Evolutionary conservation across 2,888 invertebrate genomes (phyloP), one percentile per base, ranked within the genome.

Genomic region (Tipula lateralis): DNA sequence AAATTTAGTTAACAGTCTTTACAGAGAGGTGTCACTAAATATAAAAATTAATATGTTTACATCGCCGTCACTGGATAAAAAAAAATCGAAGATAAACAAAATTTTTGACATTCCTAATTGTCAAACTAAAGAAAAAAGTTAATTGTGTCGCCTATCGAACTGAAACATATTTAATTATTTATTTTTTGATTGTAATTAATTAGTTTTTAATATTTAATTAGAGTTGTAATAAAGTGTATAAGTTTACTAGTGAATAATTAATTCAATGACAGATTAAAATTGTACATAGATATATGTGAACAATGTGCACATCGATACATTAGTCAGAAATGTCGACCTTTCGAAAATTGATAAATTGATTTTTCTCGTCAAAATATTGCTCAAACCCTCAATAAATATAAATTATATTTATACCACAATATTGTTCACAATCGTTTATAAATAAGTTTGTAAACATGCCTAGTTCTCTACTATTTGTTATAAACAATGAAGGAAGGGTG

Each of bases 401-500:
- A 39, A 39, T 39, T 39, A 39, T 9, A n/a, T n/a, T n/a, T n/a
- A n/a, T n/a, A n/a, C n/a, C n/a, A n/a, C n/a, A n/a, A n/a, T n/a
- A 39, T 39, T 5, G 32, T n/a, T 32, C 7, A 32, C 32, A 32
- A 5, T 32, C 3, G 7, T 3, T 32, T 5, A 32, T 32, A 32
- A 32, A 32, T 32, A 44, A n/a, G 16, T 44, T 44, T n/a, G 3
- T n/a, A 24, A 24, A 7, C 24, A 95, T 95, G 93, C 93, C 93
- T 86, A 95, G 94, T 88, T 93, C 94, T 66, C 91, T 95, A 87
- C 91, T 97, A 85, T 96, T 96, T 91, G 95, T 95, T 24, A 94
- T 96, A 86, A 96, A 96, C 89, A 96, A 95, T 92, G 95, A 96
- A 90, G 97, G 97, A 13, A 93, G 96, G 89, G 96, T 97, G 13